Percentiles rank a stretch among this genome's conserved stretches.
phyloP scores from a whole-genome alignment of 2,797 vertebrate genomes.

The Schizopygopsis pylzovi region DNA sequence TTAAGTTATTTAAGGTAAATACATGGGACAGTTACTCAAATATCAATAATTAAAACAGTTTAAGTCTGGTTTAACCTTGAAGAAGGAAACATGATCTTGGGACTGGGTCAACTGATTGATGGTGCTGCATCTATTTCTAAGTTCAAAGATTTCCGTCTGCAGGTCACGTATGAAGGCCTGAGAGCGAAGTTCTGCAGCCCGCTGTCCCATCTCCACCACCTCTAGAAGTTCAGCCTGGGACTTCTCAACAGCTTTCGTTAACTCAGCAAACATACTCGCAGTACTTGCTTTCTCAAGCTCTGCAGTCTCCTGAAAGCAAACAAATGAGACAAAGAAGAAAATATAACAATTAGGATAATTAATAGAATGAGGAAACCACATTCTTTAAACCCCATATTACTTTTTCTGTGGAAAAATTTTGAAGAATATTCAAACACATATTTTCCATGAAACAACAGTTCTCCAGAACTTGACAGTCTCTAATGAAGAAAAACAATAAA shows the following conservation, averaged over 20 bases:
- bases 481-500: not conserved
- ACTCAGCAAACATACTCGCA: constrained; percentile 64
- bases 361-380: not conserved
- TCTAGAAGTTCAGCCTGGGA: constrained; percentile 74
- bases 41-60: not conserved
- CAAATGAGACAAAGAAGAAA: not conserved
- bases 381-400: not conserved
- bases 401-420: not conserved
- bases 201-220: constrained; percentile 68
- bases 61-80: constrained; percentile 67
- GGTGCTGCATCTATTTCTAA: constrained; percentile 66
- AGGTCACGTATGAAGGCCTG: constrained; percentile 71
- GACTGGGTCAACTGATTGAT: constrained; percentile 67
- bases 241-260: constrained; percentile 69
- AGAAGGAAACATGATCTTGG: constrained; percentile 70
- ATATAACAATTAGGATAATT: not conserved
- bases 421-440: not conserved
- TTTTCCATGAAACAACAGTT: not conserved
- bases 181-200: constrained; percentile 65
- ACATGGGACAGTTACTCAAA: not conserved
- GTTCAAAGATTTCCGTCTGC: constrained; percentile 71
- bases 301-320: constrained; percentile 66
- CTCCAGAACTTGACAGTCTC: not conserved
- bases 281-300: constrained; percentile 66
- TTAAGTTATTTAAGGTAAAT: not conserved